Evolutionary conservation across 2,113 vertebrate species (phyloP).

Genomic region (Callipepla californica): DNA sequence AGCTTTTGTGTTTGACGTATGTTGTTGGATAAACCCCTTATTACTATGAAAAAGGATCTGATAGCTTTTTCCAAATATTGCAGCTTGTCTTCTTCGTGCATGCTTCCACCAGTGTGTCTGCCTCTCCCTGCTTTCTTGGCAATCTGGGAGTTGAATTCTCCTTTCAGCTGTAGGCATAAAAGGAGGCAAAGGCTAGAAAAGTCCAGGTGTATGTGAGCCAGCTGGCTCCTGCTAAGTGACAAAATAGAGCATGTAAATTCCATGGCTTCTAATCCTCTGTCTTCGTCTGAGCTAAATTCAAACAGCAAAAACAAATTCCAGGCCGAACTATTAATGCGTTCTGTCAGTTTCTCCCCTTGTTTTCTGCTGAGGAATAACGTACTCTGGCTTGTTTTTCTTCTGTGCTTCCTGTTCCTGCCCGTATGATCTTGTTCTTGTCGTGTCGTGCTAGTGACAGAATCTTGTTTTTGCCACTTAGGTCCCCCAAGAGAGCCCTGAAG

Average conservation of each 20-base stretch:
- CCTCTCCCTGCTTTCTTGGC: background rate
- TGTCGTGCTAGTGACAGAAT: slow-evolving; percentile 38
- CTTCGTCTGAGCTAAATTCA: slow-evolving; percentile 30
- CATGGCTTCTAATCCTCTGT: background rate
- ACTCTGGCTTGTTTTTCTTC: slow-evolving; percentile 44
- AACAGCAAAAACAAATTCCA: slow-evolving; percentile 37
- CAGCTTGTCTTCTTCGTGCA: background rate
- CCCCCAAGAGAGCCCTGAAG: slow-evolving; percentile 55
- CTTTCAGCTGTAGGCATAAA: background rate
- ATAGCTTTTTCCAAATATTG: background rate
- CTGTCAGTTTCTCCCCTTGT: slow-evolving; percentile 34
- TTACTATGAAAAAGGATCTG: background rate
- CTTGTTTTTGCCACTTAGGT: slow-evolving; percentile 50
- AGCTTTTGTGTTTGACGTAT: background rate
- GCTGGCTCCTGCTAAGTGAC: background rate
- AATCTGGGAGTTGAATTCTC: background rate
- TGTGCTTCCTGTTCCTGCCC: slow-evolving; percentile 41
- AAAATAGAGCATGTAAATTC: background rate
- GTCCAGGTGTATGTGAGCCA: background rate
- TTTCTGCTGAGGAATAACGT: slow-evolving; percentile 46
- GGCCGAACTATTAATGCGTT: slow-evolving; percentile 60
- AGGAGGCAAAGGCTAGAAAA: background rate
- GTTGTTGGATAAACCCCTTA: background rate
- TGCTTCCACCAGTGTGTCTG: background rate
- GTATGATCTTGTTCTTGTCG: slow-evolving; percentile 46